Percentiles rank a stretch among this genome's conserved stretches.
These are phyloP conservation scores for Bufo bufo DNA, from an alignment of 2,113 vertebrate genomes.

Conservation along the genomic window DNA sequence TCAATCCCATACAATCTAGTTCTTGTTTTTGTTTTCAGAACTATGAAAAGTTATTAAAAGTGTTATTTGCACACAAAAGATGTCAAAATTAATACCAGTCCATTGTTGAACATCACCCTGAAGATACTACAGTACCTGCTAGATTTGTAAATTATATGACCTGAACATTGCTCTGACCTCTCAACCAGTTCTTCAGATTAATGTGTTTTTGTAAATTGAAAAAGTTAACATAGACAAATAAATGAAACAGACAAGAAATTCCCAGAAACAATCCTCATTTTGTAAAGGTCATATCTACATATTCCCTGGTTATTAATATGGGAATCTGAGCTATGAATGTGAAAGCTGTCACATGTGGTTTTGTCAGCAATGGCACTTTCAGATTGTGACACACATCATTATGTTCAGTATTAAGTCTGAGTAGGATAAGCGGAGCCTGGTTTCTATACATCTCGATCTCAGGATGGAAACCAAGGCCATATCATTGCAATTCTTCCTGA, in stretches of 20 bases:
- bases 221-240: neutral
- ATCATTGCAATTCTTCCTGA: neutral
- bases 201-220: neutral
- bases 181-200: neutral
- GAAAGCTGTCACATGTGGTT: conserved; percentile 45
- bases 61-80: neutral
- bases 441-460: conserved; percentile 15
- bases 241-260: neutral
- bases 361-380: conserved; percentile 49
- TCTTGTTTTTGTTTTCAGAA: neutral
- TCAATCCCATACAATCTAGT: neutral
- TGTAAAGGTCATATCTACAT: conserved; percentile 48
- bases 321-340: conserved; percentile 50
- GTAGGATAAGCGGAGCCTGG: conserved; percentile 60
- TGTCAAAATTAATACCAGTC: neutral
- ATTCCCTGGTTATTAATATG: neutral
- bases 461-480: conserved; percentile 5
- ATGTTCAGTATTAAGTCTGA: conserved; percentile 61
- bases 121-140: neutral
- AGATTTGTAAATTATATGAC: neutral
- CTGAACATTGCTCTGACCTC: neutral
- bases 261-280: neutral
- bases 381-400: conserved; percentile 61
- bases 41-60: neutral
- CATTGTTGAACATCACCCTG: neutral